Base-by-base conservation (phyloP, 2,797 vertebrate species). In the Brachyalestes nurse region DNA sequence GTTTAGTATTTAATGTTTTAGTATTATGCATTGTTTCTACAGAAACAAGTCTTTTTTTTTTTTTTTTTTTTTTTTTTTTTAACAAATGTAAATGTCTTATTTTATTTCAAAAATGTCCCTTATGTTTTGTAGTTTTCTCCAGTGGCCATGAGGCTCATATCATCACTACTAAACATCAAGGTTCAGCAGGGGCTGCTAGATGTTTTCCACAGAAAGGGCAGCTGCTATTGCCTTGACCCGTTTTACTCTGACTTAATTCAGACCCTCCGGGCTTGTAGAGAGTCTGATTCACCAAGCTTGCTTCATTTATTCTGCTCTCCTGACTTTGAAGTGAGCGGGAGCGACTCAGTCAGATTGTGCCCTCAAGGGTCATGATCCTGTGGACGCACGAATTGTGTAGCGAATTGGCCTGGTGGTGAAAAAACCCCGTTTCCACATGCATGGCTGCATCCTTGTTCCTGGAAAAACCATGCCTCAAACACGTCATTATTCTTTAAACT, bases 211-310 rank as follows among this genome's bases (percentile, higher is more conserved):
- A 53, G 75, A 83, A 69, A 64, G 47, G 55, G 17, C 73, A 77
- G 58, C 58, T 66, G 42, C 64, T 34, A 69, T 70, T 61, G 58
- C 45, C 75, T 77, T 72, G 77, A 80, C 80, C 77, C 40, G 16
- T 81, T 81, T 75, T 77, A 61, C 72, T 77, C 75, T 25, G 12
- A n/a, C 34, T 77, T 78, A 23, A 75, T 78, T 72, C 45, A 34
- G 45, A 66, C 55, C 19, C 47, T 69, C 9, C 28, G 71, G 71
- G 61, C 60, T 65, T 57, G 14, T 62, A 42, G 23, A 25, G 61
- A 64, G 13, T 66, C 78, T 53, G 78, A 80, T 80, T 80, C 28
- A 55, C 55, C 14, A 42, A 66, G 55, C 55, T 13, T 16, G 61
- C 72, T 73, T 19, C 21, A 45, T 75, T 85, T 78, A 42, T 65